Percentiles rank a stretch among this genome's conserved stretches.
phyloP scores from a whole-genome alignment of 2,888 invertebrate species.

The Drosophila ustulata region DNA sequence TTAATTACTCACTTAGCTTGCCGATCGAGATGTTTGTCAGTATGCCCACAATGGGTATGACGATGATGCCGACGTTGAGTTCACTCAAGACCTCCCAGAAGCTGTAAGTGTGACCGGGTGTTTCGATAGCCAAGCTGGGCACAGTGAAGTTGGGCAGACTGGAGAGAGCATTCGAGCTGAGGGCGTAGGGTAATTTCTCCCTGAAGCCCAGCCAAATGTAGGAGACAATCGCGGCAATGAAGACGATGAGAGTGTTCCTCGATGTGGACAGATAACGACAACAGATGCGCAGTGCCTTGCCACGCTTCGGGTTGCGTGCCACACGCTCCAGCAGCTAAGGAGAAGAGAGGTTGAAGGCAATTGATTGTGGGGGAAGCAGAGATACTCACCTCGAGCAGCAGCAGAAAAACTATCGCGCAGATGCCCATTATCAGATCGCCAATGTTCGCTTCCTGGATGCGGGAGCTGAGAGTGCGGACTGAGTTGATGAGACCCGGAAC shows the following conservation, averaged over 20 bases:
- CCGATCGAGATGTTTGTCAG: conserved; percentile 97
- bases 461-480: conserved; percentile 86
- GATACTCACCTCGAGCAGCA: conserved; percentile 88
- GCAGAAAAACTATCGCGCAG: conserved; percentile 88
- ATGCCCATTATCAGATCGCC: conserved; percentile 89
- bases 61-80: conserved; percentile 91
- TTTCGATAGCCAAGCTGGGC: conserved; percentile 88
- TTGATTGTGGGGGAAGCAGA: accelerated
- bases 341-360: background rate
- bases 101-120: conserved; percentile 86
- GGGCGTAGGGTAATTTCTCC: conserved; percentile 87
- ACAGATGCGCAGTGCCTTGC: conserved; percentile 85
- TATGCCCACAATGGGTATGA: conserved; percentile 94
- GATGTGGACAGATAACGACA: conserved; percentile 91
- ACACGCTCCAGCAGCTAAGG: conserved; percentile 88
- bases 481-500: conserved; percentile 89
- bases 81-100: conserved; percentile 89
- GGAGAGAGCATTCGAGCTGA: conserved; percentile 86
- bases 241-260: conserved; percentile 91
- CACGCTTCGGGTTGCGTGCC: conserved; percentile 76
- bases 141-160: conserved; percentile 89
- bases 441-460: conserved; percentile 86
- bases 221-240: conserved; percentile 88
- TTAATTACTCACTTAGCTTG: conserved; percentile 92
- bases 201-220: conserved; percentile 85